Conservation (phyloP, 30 jellyfish, hydroid and myxozoan species). For the Hydra vulgaris region DNA sequence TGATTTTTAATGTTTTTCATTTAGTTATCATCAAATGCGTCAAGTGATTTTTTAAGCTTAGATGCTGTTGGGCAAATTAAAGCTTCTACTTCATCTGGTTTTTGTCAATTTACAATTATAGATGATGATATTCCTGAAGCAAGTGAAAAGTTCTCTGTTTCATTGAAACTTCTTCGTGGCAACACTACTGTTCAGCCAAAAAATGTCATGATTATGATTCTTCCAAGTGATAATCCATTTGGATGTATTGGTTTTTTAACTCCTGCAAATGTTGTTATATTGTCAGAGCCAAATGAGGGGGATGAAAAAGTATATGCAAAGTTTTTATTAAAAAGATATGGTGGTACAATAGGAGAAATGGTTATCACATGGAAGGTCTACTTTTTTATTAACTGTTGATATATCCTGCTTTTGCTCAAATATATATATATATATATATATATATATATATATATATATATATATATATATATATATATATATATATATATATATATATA, state of each 20-base stretch:
- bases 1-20: neutral
- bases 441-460: too few species aligned
- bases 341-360: conserved; percentile 58
- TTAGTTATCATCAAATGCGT: neutral
- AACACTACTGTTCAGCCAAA: conserved; percentile 32
- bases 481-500: too few species aligned
- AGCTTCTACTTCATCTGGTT: neutral
- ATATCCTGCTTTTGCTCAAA: neutral
- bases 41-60: conserved; percentile 8
- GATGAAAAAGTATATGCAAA: neutral
- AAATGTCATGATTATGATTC: conserved; percentile 44
- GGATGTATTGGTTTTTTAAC: conserved; percentile 61
- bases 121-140: conserved; percentile 76
- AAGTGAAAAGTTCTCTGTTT: conserved; percentile 46
- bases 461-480: too few species aligned
- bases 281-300: neutral
- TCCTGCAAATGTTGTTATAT: neutral
- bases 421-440: too few species aligned
- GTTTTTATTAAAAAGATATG: conserved; percentile 40
- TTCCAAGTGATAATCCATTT: conserved; percentile 87
- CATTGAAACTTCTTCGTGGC: conserved; percentile 19
- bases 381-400: too few species aligned
- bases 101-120: conserved; percentile 43
- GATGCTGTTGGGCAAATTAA: neutral
- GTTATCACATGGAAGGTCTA: conserved; percentile 60